Percentiles rank a stretch among this genome's conserved stretches.
Evolutionary conservation across 1,140 invertebrate species (phyloP).

Genomic region (Caenorhabditis elegans): WBcel235 BX284604.4:7817001-7817500

Average conservation of each 20-base stretch:
- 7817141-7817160: not conserved
- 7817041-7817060: not conserved
- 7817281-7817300: conserved; percentile 18
- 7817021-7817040: not conserved
- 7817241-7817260: conserved; percentile 9
- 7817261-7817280: not conserved
- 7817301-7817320: conserved; percentile 11
- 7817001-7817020: not conserved
- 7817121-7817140: not conserved
- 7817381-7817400: no score
- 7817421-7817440: no score
- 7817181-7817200: not conserved
- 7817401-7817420: no score
- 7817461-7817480: no score
- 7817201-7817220: not conserved
- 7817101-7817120: not conserved
- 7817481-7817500: no score
- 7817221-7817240: not conserved
- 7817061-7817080: conserved; percentile 1
- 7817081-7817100: not conserved
- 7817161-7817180: not conserved
- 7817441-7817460: no score
- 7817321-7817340: not conserved
- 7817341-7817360: not conserved
- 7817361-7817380: not conserved